Conservation (phyloP, 2,888 invertebrate species). For the Dynastes hyllus region DNA sequence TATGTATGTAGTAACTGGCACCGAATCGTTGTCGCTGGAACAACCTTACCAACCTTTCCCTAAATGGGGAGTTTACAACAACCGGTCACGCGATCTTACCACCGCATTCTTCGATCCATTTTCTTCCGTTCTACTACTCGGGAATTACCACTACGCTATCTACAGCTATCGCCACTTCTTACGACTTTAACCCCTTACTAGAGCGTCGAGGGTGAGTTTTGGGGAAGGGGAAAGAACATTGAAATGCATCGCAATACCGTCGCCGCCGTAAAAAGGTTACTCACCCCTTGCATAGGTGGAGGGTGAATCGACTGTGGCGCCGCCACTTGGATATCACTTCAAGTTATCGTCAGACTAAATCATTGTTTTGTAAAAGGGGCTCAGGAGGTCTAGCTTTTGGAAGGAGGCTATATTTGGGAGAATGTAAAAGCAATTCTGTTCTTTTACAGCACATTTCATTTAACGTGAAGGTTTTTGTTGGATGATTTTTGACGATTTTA, state of each 20-base stretch:
- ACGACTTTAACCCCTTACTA: background rate
- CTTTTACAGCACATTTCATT: no score
- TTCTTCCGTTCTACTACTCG: constrained; percentile 18
- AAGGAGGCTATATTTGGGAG: no score
- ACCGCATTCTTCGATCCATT: constrained; percentile 20
- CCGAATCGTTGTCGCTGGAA: background rate
- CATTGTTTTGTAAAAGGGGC: background rate
- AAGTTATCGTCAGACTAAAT: background rate
- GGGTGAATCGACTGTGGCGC: background rate
- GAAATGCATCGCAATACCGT: background rate
- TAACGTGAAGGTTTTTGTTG: no score
- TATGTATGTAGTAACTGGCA: background rate
- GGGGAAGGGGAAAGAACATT: background rate
- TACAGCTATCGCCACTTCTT: background rate
- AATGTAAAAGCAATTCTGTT: no score
- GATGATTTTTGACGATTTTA: no score
- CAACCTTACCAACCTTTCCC: background rate
- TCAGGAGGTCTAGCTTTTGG: no score
- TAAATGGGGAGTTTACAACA: background rate
- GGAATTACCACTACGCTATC: background rate
- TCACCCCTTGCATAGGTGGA: background rate
- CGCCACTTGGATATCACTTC: background rate
- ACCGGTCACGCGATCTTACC: constrained; percentile 13
- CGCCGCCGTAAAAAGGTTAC: constrained; percentile 1
- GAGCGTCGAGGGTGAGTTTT: no score